phyloP scores from a whole-genome alignment of 2,113 vertebrate genomes.

The Lagopus muta region DNA sequence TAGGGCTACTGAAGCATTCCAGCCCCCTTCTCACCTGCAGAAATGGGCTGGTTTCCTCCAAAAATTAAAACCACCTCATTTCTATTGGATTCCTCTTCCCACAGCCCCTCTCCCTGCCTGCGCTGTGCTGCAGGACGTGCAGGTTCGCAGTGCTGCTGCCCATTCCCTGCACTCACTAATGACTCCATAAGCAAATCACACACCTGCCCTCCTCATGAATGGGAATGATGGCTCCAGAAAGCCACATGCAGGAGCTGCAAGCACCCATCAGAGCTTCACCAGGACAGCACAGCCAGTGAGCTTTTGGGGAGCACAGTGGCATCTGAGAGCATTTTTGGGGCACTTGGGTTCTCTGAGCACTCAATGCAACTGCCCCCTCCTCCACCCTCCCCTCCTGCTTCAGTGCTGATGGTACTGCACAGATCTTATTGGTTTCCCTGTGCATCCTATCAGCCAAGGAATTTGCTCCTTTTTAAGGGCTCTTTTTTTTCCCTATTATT shows the following conservation, averaged over 20 bases:
- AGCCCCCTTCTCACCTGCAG: slow-evolving; percentile 16
- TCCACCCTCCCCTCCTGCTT: neutral
- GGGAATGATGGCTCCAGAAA: neutral
- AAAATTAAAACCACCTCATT: slow-evolving; percentile 6
- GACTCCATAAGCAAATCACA: neutral
- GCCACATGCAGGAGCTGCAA: neutral
- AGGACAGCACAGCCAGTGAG: neutral
- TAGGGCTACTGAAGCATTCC: slow-evolving; percentile 56
- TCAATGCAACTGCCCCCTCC: neutral
- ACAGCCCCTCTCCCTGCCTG: neutral
- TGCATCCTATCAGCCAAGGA: slow-evolving; percentile 64
- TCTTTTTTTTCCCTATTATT: slow-evolving; percentile 24
- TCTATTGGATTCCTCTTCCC: neutral
- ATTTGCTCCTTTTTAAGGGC: slow-evolving; percentile 23
- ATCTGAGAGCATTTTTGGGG: neutral
- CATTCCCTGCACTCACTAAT: neutral
- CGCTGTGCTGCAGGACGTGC: fast-evolving
- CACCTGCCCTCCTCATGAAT: neutral
- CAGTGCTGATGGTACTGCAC: neutral
- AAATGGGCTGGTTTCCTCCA: slow-evolving; percentile 16
- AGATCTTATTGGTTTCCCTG: slow-evolving; percentile 47
- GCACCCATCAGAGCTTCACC: neutral
- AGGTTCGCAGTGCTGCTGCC: neutral
- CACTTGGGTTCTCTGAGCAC: neutral
- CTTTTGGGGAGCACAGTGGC: neutral